Evolutionary conservation across 2,797 vertebrate species (phyloP), one percentile per base, ranked within the genome.

Genomic region (Pipistrellus pipistrellus): DNA sequence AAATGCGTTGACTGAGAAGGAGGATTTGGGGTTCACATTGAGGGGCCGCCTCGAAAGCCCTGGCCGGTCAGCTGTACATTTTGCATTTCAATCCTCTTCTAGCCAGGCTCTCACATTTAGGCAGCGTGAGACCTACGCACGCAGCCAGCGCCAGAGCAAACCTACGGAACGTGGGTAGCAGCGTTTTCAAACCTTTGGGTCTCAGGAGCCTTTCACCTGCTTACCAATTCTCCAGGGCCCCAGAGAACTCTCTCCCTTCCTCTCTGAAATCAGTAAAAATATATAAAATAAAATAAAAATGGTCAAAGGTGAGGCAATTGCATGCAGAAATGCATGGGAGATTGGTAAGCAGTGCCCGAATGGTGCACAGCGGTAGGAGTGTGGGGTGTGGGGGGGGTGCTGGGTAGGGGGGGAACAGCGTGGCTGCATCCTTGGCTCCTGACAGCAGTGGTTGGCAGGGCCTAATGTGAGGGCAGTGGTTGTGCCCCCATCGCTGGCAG

Each of bases 401-500:
- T 12, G 23, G 23, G 9, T 1, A 6, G 23, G 6, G 41, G 55
- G 80, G 68, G 82, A 95, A 20, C 62, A 32, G 88, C 62, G 12
- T 76, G 87, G 30, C 4, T 87, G 88, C 69, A 77, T 32, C 80
- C 48, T 72, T 38, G 15, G 0, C 18, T 73, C 48, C 57, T 85
- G 92, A 95, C 59, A 90, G 84, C 86, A 46, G 55, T 80, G 17
- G 18, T 88, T 95, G 82, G 76, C 86, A 86, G n/a, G 48, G 84
- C 66, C 66, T 81, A 14, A 48, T 75, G 38, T 66, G 76, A 94
- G 85, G 85, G 94, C 11, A 59, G 62, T 1, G 41, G 96, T 87
- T 46, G 2, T 94, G 59, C 2, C 90, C 46, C 17, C 5, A 44
- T 94, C 68, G 73, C 95, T 95, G 93, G 85, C 96, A 97, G 59